These are phyloP conservation scores for Aurelia sp. DNA, from an alignment of 30 jellyfish, hydroid and myxozoan species.

Conservation along the genomic window DNA sequence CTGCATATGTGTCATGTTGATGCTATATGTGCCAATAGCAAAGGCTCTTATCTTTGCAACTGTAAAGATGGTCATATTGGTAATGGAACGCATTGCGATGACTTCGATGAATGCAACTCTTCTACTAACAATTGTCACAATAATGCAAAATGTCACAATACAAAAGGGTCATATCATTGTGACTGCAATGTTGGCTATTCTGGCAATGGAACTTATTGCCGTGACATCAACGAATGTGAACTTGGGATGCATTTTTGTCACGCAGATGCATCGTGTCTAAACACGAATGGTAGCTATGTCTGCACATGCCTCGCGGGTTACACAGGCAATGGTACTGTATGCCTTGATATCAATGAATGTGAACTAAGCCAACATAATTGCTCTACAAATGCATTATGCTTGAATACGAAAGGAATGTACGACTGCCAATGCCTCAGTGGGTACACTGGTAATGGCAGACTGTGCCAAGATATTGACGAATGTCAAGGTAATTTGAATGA, in stretches of 20 bases:
- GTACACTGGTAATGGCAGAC: constrained; percentile 40
- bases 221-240: constrained; percentile 64
- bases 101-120: constrained; percentile 37
- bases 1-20: constrained; percentile 13
- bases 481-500: not conserved
- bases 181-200: constrained; percentile 48
- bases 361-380: no score
- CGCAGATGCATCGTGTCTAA: constrained; percentile 49
- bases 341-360: no score
- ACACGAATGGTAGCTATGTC: constrained; percentile 51
- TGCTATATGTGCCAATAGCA: constrained; percentile 36
- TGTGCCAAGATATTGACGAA: constrained; percentile 40
- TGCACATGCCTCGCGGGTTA: constrained; percentile 72
- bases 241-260: constrained; percentile 37
- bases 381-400: no score
- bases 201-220: constrained; percentile 67
- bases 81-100: constrained; percentile 45
- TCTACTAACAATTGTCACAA: constrained; percentile 13
- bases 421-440: constrained; percentile 54
- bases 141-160: constrained; percentile 59
- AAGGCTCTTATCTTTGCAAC: constrained; percentile 21
- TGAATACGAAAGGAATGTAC: constrained; percentile 35
- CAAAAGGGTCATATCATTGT: constrained; percentile 50
- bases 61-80: constrained; percentile 40
- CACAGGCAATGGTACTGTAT: constrained; percentile 50